Evolutionary conservation across 2,113 vertebrate genomes (phyloP).

Genomic region (Eudyptes chrysolophus): DNA sequence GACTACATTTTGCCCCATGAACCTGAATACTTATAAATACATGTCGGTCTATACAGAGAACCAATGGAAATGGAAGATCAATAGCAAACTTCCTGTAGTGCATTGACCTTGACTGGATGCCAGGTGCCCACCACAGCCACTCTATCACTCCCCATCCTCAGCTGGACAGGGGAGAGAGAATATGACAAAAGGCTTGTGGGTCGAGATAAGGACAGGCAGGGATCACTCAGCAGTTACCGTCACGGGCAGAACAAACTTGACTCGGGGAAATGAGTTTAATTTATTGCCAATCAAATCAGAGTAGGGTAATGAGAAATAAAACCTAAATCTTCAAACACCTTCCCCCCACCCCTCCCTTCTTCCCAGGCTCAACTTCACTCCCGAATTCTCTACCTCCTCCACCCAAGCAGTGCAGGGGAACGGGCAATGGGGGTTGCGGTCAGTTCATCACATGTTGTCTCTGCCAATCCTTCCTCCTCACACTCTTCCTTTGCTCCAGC

Average conservation of each 20-base stretch:
- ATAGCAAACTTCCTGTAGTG: neutral
- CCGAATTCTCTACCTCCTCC: neutral
- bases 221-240: neutral
- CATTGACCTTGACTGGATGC: accelerated
- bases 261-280: neutral
- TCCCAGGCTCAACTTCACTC: neutral
- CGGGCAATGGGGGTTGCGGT: accelerated
- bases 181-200: accelerated
- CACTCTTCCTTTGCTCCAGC: neutral
- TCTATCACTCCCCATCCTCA: neutral
- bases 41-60: neutral
- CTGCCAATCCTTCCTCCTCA: neutral
- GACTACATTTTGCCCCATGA: neutral
- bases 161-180: neutral
- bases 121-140: neutral
- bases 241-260: neutral
- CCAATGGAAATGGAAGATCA: neutral
- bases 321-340: neutral
- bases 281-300: neutral
- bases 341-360: neutral
- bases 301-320: neutral
- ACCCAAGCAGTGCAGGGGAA: accelerated
- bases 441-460: no score
- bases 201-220: neutral
- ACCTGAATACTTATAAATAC: neutral